Conservation (phyloP, 1,140 invertebrate genomes). For the Drosophila pandora region DNA sequence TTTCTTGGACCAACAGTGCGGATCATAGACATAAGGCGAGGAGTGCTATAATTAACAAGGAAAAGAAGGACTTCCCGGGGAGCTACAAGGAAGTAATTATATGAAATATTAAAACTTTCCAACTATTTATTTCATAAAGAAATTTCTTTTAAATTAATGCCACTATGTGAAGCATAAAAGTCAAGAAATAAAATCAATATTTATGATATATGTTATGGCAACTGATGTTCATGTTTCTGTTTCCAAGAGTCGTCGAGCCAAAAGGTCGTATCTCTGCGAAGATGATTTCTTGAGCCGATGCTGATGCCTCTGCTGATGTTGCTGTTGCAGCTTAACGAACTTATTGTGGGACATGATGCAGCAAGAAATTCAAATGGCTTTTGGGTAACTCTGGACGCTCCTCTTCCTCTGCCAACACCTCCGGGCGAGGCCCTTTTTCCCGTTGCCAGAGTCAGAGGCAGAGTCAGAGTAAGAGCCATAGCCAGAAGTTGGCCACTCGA, state of each 20-base stretch:
- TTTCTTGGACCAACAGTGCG: conserved; percentile 33
- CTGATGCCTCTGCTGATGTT: conserved; percentile 21
- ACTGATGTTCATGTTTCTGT: conserved; percentile 53
- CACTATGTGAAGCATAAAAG: conserved; percentile 8
- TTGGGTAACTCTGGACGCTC: conserved; percentile 21
- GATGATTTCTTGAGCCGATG: conserved; percentile 48
- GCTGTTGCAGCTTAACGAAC: conserved; percentile 62
- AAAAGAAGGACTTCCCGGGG: neutral
- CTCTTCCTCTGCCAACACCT: neutral
- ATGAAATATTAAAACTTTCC: no score
- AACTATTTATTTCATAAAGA: no score
- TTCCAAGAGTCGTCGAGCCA: conserved; percentile 7
- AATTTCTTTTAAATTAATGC: conserved; percentile 30
- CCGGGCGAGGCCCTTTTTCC: conserved; percentile 13
- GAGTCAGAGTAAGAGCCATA: neutral
- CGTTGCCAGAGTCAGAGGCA: neutral
- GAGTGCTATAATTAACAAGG: neutral
- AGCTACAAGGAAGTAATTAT: neutral
- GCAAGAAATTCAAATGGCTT: conserved; percentile 69
- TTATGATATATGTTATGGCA: conserved; percentile 54
- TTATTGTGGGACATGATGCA: conserved; percentile 70
- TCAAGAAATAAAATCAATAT: neutral
- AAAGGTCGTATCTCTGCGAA: conserved; percentile 32
- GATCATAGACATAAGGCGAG: neutral
- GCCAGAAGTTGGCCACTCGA: conserved; percentile 47